Evolutionary conservation across 2,888 invertebrate genomes (phyloP).

Genomic region (Tetropium fuscum): DNA sequence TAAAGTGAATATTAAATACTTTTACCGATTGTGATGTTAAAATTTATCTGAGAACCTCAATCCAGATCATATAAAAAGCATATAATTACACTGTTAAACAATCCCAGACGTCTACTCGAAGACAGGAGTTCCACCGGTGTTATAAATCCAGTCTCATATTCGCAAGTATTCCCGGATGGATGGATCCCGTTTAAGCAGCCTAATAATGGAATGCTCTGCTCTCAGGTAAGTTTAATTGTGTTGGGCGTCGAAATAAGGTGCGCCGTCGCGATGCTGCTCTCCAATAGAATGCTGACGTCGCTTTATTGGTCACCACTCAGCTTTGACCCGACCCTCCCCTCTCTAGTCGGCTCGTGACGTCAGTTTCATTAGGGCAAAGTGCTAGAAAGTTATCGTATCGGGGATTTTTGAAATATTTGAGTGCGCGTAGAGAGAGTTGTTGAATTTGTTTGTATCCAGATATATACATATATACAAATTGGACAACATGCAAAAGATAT

Average conservation of each 20-base stretch:
- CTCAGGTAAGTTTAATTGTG: conserved; percentile 50
- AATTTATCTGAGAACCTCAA: no score
- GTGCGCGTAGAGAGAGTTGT: no score
- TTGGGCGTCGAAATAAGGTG: conserved; percentile 57
- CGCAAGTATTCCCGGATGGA: not conserved
- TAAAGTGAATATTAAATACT: no score
- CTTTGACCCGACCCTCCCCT: conserved; percentile 61
- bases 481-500: no score
- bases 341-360: conserved; percentile 51
- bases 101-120: no score
- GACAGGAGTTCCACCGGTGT: no score
- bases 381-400: conserved; percentile 4
- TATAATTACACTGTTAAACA: no score
- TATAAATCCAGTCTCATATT: no score
- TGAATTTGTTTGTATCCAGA: not conserved
- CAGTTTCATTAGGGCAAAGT: conserved; percentile 55
- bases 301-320: conserved; percentile 61
- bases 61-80: no score
- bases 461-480: not conserved
- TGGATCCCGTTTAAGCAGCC: not conserved
- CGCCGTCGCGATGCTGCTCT: conserved; percentile 62
- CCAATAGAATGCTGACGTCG: conserved; percentile 61
- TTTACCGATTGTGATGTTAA: no score
- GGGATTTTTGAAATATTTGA: not conserved
- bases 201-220: conserved; percentile 12